A percentile compares a stretch with the other conserved stretches of the same genome.
These are phyloP conservation scores for Metopolophium dirhodum DNA, from an alignment of 1,140 invertebrate genomes.

Conservation along the genomic window DNA sequence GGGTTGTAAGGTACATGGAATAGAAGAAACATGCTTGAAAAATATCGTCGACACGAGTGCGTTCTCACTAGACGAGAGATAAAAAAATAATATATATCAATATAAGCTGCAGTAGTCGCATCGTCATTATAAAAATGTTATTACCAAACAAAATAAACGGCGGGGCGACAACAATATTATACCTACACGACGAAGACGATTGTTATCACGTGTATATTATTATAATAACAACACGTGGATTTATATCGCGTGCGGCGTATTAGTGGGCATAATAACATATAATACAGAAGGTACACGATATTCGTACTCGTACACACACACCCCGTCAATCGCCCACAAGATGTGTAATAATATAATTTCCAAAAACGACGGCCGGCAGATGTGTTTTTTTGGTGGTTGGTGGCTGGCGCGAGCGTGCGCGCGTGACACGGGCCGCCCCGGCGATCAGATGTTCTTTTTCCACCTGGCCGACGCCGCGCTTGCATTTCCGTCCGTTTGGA, in stretches of 20 bases:
- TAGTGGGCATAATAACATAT: not conserved
- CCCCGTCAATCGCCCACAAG: not conserved
- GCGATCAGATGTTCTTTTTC: slow-evolving; percentile 40
- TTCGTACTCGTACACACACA: not conserved
- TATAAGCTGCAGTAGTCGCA: not conserved
- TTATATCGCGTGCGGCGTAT: not conserved
- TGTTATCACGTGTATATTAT: not conserved
- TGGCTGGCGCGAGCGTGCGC: slow-evolving; percentile 25
- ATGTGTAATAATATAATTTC: not conserved
- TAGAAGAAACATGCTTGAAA: not conserved
- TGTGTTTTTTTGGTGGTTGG: slow-evolving; percentile 11
- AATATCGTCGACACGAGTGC: not conserved
- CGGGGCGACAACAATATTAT: no score
- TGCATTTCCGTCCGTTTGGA: slow-evolving; percentile 12
- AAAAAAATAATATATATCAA: not conserved
- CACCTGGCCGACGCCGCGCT: slow-evolving; percentile 10
- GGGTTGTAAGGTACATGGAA: not conserved
- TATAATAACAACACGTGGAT: not conserved
- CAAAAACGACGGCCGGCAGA: slow-evolving; percentile 30
- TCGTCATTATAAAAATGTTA: not conserved
- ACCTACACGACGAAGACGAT: not conserved
- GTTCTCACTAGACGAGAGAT: not conserved
- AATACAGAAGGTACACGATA: not conserved
- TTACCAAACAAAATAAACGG: not conserved
- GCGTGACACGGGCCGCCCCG: not conserved